Percentiles rank a stretch among this genome's conserved stretches.
Conservation (phyloP, 2,888 invertebrate genomes). For the Cybosia mesomella region DNA sequence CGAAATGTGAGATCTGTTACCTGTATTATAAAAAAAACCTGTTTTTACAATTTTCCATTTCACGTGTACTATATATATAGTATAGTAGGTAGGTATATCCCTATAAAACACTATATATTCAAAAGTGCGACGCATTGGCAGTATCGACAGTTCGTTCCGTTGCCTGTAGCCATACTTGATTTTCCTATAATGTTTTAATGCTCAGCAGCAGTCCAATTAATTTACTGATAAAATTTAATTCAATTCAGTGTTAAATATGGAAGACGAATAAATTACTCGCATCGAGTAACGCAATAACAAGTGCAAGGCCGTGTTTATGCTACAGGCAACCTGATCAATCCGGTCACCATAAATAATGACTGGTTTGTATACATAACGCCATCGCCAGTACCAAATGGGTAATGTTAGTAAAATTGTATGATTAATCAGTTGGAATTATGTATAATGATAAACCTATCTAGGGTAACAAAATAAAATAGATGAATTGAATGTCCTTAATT, state of each 20-base stretch:
- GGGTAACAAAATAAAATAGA: too few species aligned
- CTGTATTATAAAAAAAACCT: too few species aligned
- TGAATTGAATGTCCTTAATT: too few species aligned
- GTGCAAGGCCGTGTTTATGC: background rate
- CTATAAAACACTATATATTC: background rate
- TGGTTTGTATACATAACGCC: background rate
- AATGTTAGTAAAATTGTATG: background rate
- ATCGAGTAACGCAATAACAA: conserved; percentile 19
- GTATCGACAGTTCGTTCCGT: background rate
- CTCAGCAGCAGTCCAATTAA: conserved; percentile 22
- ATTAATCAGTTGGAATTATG: background rate
- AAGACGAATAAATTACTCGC: conserved; percentile 41
- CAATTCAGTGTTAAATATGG: conserved; percentile 49
- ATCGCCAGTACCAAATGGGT: background rate
- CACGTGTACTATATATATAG: too few species aligned
- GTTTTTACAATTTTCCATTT: too few species aligned
- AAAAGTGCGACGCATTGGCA: background rate
- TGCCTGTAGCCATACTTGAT: background rate
- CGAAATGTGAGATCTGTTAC: too few species aligned
- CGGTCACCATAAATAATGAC: background rate
- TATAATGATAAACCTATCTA: background rate
- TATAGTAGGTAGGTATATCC: too few species aligned
- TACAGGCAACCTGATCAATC: background rate
- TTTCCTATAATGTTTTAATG: background rate
- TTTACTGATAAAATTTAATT: conserved; percentile 50